Evolutionary conservation across 1,140 invertebrate species (phyloP).

Genomic region (Drosophila teissieri): DNA sequence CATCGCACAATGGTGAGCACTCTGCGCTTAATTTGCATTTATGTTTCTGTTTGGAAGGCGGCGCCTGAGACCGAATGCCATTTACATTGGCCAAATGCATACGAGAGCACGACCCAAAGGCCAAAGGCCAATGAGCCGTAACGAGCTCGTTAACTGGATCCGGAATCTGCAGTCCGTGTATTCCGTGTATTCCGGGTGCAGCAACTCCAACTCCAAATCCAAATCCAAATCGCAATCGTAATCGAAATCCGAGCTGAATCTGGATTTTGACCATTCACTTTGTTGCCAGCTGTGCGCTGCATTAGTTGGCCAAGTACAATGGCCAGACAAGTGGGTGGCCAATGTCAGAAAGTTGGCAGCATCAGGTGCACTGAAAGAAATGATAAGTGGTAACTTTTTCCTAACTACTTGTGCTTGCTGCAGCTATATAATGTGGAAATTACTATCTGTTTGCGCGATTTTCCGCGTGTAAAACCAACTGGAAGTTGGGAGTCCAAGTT

Average conservation of each 20-base stretch:
- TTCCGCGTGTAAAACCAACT: slow-evolving; percentile 5
- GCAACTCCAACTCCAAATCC: too few relatives aligned
- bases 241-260: neutral
- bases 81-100: slow-evolving; percentile 62
- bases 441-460: neutral
- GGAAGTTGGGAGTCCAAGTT: slow-evolving; percentile 6
- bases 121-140: slow-evolving; percentile 56
- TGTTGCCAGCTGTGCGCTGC: neutral
- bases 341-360: slow-evolving; percentile 22
- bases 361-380: slow-evolving; percentile 5
- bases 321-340: slow-evolving; percentile 1
- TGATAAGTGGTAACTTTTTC: too few relatives aligned
- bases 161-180: neutral
- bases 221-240: too few relatives aligned
- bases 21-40: slow-evolving; percentile 71
- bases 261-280: neutral
- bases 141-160: slow-evolving; percentile 58
- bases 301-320: slow-evolving; percentile 1
- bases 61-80: slow-evolving; percentile 49
- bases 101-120: slow-evolving; percentile 18
- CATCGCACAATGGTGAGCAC: slow-evolving; percentile 11
- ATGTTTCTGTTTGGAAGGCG: slow-evolving; percentile 25
- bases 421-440: too few relatives aligned
- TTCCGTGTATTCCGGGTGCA: neutral
- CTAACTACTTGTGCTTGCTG: too few relatives aligned